Evolutionary conservation across 2,888 invertebrate species (phyloP).

Genomic region (Metallyticus violacea): DNA sequence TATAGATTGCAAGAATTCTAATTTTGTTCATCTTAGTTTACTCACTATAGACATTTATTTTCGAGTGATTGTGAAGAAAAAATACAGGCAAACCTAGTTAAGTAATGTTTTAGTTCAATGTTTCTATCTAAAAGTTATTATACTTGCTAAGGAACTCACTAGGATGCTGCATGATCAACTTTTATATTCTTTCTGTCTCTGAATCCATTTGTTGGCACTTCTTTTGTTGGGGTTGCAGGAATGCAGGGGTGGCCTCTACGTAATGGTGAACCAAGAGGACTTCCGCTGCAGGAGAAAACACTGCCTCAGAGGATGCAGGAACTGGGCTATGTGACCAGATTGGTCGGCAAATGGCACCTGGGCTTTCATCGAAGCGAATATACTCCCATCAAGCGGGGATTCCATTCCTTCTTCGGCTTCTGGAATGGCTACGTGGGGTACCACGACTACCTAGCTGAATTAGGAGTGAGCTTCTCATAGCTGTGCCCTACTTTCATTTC

Average conservation of each 20-base stretch:
- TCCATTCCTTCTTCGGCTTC: slow-evolving; percentile 77
- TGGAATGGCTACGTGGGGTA: slow-evolving; percentile 75
- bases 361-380: slow-evolving; percentile 72
- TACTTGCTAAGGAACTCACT: no score
- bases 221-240: slow-evolving; percentile 42
- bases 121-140: no score
- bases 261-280: slow-evolving; percentile 48
- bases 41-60: no score
- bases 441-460: slow-evolving; percentile 55
- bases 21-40: no score
- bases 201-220: no score
- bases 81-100: no score
- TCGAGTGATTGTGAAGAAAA: no score
- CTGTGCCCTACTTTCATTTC: no score
- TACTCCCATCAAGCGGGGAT: slow-evolving; percentile 72
- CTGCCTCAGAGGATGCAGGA: slow-evolving; percentile 63
- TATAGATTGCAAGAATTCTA: no score
- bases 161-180: no score
- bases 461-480: slow-evolving; percentile 9
- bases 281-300: slow-evolving; percentile 56
- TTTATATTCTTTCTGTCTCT: no score
- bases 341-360: slow-evolving; percentile 90
- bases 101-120: no score
- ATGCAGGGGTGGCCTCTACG: slow-evolving; percentile 50
- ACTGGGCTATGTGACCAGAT: slow-evolving; percentile 72